phyloP scores from a whole-genome alignment of 2,797 vertebrate species.

The Clarias pachynema region DNA sequence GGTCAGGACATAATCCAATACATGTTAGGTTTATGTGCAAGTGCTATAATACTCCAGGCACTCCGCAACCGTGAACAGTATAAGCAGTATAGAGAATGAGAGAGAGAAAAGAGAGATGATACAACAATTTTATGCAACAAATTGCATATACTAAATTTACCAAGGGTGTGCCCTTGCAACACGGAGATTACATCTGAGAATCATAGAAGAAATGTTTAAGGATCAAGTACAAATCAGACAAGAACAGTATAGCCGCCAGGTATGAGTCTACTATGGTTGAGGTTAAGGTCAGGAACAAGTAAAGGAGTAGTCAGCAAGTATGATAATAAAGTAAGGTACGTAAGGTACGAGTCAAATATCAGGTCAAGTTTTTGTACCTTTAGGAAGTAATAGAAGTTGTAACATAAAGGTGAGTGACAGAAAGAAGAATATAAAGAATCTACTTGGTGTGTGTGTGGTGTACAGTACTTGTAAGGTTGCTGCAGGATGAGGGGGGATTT shows the following conservation, averaged over 20 bases:
- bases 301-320: not conserved
- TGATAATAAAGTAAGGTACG: not conserved
- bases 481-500: conserved; percentile 5
- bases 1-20: not conserved
- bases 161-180: not conserved
- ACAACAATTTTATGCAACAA: not conserved
- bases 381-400: not conserved
- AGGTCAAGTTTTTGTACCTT: conserved; percentile 5
- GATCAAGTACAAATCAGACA: not conserved
- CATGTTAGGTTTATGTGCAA: not conserved
- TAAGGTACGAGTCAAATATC: not conserved
- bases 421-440: not conserved
- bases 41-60: not conserved
- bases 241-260: not conserved
- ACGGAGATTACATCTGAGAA: not conserved
- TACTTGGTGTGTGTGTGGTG: not conserved
- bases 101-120: no score
- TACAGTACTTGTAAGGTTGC: not conserved
- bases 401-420: not conserved
- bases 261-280: not conserved
- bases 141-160: not conserved
- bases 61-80: no score
- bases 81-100: no score
- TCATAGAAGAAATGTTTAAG: not conserved
- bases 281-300: not conserved